Percentiles rank a stretch among this genome's conserved stretches.
These are phyloP conservation scores for Odontamblyopus rebecca DNA, from an alignment of 2,797 vertebrate genomes.

Conservation along the genomic window DNA sequence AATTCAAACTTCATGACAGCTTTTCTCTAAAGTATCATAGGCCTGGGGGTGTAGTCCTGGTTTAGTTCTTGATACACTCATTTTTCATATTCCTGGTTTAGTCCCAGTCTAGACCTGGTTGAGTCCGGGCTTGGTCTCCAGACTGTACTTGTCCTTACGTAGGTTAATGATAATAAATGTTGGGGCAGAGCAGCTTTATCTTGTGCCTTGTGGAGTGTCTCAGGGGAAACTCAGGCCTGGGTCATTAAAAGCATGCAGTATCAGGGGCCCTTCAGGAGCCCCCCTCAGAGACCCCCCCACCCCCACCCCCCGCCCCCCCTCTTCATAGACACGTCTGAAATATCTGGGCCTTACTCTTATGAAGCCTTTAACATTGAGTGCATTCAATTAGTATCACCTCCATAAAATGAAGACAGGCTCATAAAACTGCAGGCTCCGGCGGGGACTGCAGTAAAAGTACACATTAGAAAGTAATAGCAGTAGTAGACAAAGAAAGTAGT, in stretches of 20 bases:
- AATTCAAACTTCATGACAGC: too few species aligned
- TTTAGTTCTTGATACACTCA: not conserved
- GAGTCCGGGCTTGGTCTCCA: not conserved
- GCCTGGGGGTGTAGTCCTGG: not conserved
- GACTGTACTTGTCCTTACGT: not conserved
- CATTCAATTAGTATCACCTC: not conserved
- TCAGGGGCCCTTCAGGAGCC: slow-evolving; percentile 2
- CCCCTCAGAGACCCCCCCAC: not conserved
- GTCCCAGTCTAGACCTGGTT: not conserved
- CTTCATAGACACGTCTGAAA: not conserved
- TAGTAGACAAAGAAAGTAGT: too few species aligned
- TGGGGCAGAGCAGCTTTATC: not conserved
- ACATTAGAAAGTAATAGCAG: too few species aligned
- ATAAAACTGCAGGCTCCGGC: too few species aligned
- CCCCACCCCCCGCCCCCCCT: not conserved
- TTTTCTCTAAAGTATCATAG: not conserved
- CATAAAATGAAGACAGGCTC: not conserved
- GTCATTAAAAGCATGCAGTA: slow-evolving; percentile 2
- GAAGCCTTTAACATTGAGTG: not conserved
- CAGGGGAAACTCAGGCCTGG: not conserved
- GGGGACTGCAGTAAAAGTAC: too few species aligned
- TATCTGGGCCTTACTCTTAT: not conserved
- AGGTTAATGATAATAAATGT: slow-evolving; percentile 8
- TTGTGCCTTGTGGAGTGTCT: not conserved
- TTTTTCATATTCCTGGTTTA: not conserved